These are phyloP conservation scores for Shargacucullia verbasci DNA, from an alignment of 2,888 invertebrate genomes.

Conservation along the genomic window DNA sequence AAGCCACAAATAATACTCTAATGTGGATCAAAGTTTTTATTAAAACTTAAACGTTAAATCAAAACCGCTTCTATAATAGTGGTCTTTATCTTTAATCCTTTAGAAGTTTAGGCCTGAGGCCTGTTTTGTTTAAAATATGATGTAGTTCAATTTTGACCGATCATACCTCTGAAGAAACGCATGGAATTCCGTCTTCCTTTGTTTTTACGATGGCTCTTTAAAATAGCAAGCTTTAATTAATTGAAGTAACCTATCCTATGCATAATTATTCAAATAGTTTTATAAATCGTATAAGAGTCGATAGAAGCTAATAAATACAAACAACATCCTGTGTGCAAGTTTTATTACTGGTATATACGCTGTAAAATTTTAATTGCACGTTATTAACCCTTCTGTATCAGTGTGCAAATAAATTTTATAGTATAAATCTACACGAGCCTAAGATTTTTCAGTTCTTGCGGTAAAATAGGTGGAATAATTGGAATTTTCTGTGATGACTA, in stretches of 20 bases:
- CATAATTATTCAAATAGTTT: slow-evolving; percentile 21
- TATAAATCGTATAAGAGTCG: slow-evolving; percentile 9
- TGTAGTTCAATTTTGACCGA: no score
- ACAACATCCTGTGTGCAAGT: slow-evolving; percentile 19
- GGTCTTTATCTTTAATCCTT: no score
- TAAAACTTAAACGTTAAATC: no score
- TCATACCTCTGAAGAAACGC: no score
- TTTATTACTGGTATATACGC: slow-evolving; percentile 27
- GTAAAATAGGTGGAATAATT: slow-evolving; percentile 1
- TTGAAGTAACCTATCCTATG: background rate
- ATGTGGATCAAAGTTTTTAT: no score
- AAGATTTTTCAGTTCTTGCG: slow-evolving; percentile 20
- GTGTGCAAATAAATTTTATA: slow-evolving; percentile 18
- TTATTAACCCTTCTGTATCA: slow-evolving; percentile 26
- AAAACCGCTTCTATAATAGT: no score
- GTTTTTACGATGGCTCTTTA: background rate
- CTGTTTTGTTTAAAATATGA: no score
- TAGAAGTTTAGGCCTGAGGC: no score
- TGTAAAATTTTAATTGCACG: slow-evolving; percentile 40
- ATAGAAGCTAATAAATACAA: slow-evolving; percentile 25
- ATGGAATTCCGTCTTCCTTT: no score
- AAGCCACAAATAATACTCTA: no score
- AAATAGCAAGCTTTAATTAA: slow-evolving; percentile 13
- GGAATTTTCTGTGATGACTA: background rate
- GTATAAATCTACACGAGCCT: slow-evolving; percentile 7